Evolutionary conservation across 2,888 invertebrate species (phyloP), one percentile per base, ranked within the genome.

Genomic region (Cyclophora albipunctata): DNA sequence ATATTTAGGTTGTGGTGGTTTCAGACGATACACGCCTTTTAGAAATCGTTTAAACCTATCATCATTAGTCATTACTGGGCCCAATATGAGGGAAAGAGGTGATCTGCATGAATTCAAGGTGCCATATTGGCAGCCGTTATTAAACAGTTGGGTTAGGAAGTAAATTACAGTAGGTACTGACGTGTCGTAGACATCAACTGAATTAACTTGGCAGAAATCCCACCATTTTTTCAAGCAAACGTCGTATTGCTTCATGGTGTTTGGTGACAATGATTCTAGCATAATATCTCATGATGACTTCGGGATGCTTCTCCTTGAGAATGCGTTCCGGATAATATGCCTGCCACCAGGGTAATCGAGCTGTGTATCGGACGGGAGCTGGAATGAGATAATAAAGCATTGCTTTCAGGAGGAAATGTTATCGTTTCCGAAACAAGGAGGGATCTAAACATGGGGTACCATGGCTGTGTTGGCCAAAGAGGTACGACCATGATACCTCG

Each of bases 331-430:
- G 51, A 58, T 51, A 57, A 51, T 42, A 45, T 44, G 41, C 49
- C 54, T 34, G 56, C 57, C 42, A 46, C 57, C 57, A 57, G 57
- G 54, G 54, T 56, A 57, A 57, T 45, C 20, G 43, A 43, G 5
- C 45, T 7, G 37, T 48, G 34, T 7, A 46, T 35, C 5, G 44
- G 33, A 34, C 7, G 34, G 49, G 42, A 47, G 45, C 43, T 40
- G 43, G 43, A 43, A 43, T 43, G 6, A 43, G 33, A 33, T 33
- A 43, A 33, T 3, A 33, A 43, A 6, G 33, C 20, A 43, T 43
- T 33, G 33, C 42, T 42, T 3, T 7, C 3, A n/a, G 43, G 33
- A 20, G 6, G 20, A n/a, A 54, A 48, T 3, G 7, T 20, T 6
- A 54, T 5, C 7, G 20, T 34, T 6, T 54, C 34, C 4, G 49